Conservation (phyloP, 1,140 invertebrate species). For the Mylabris phalerata region DNA sequence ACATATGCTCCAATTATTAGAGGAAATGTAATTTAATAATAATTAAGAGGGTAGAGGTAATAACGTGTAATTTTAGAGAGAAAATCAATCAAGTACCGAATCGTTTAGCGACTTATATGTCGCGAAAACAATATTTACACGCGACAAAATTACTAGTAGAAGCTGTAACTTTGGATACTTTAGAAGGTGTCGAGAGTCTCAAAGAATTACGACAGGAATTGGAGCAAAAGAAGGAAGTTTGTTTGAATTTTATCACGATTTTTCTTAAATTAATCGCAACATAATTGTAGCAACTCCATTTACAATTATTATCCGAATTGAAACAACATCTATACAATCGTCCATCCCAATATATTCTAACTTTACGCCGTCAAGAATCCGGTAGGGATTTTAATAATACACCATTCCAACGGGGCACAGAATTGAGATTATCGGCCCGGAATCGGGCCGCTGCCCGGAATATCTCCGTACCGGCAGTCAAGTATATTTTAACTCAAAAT, state of each 20-base stretch:
- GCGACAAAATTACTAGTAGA: slow-evolving; percentile 76
- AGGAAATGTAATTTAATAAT: slow-evolving; percentile 67
- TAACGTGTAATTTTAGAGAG: slow-evolving; percentile 51
- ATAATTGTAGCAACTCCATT: slow-evolving; percentile 54
- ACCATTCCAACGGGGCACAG: slow-evolving; percentile 49
- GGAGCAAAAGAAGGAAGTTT: slow-evolving; percentile 60
- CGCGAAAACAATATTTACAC: slow-evolving; percentile 75
- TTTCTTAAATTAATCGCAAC: neutral
- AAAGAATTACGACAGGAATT: slow-evolving; percentile 69
- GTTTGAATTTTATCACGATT: slow-evolving; percentile 12
- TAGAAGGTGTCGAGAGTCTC: slow-evolving; percentile 75
- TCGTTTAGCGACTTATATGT: slow-evolving; percentile 60
- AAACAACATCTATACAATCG: slow-evolving; percentile 68
- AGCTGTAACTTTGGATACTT: slow-evolving; percentile 57
- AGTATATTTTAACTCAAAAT: neutral
- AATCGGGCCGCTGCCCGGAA: slow-evolving; percentile 29
- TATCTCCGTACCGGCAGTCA: neutral
- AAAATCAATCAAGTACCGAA: slow-evolving; percentile 72
- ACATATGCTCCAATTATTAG: slow-evolving; percentile 76
- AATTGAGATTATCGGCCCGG: slow-evolving; percentile 47
- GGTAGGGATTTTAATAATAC: slow-evolving; percentile 44
- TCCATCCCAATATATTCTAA: slow-evolving; percentile 50
- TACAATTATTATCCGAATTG: slow-evolving; percentile 64
- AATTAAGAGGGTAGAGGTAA: neutral
- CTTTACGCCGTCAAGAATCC: slow-evolving; percentile 55